Evolutionary conservation across 1,140 invertebrate species (phyloP).

Genomic region (Megathymus violae): DNA sequence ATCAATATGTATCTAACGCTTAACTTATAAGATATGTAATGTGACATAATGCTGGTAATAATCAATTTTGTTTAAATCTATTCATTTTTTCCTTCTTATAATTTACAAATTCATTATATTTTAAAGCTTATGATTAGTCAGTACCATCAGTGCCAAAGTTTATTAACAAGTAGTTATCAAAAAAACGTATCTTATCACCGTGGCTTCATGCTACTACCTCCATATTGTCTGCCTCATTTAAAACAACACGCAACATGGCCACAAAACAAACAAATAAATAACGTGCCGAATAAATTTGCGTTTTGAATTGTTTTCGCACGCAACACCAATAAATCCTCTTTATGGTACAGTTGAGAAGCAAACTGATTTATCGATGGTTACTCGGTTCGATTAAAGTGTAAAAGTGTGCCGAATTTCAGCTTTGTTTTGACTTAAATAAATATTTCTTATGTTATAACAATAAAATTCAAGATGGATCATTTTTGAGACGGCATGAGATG

Average conservation of each 20-base stretch:
- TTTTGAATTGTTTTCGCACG: conserved; percentile 36
- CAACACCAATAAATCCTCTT: conserved; percentile 37
- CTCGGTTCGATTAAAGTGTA: conserved; percentile 29
- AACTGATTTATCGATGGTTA: conserved; percentile 30
- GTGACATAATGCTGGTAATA: too few species aligned
- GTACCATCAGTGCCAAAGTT: too few species aligned
- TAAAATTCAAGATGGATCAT: too few species aligned
- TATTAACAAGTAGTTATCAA: too few species aligned
- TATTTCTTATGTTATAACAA: too few species aligned
- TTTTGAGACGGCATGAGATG: too few species aligned
- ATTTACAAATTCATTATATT: too few species aligned
- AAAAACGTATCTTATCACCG: not conserved
- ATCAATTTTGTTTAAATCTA: too few species aligned
- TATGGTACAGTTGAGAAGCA: conserved; percentile 33
- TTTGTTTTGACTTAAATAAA: conserved; percentile 14
- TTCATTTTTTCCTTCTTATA: too few species aligned
- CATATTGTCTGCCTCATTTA: conserved; percentile 17
- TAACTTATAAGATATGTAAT: too few species aligned
- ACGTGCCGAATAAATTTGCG: conserved; percentile 25
- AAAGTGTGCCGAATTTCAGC: conserved; percentile 12
- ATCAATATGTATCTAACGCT: too few species aligned
- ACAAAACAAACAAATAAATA: conserved; percentile 29
- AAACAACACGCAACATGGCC: conserved; percentile 13
- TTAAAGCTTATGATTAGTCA: too few species aligned
- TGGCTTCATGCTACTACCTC: not conserved